Conservation (phyloP, 2,797 vertebrate genomes). For the Pelochelys cantorii region DNA sequence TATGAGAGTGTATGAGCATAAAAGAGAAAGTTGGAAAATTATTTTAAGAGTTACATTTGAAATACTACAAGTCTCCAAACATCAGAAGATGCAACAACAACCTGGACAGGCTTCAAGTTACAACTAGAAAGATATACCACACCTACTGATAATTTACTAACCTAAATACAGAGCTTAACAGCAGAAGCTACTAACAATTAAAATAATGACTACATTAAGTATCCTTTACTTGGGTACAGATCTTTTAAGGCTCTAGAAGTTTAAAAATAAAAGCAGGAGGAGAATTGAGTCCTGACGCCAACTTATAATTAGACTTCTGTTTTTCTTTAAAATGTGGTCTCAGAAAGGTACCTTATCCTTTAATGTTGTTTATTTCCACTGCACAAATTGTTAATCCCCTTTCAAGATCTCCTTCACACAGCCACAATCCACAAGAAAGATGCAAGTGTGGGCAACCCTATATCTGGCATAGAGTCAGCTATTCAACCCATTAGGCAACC, state of each 20-base stretch:
- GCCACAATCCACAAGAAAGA: not conserved
- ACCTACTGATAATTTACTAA: not conserved
- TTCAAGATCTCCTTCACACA: not conserved
- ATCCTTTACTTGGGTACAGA: not conserved
- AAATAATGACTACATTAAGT: not conserved
- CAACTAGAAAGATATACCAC: not conserved
- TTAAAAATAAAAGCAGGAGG: not conserved
- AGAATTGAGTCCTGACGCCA: not conserved
- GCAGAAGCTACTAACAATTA: not conserved
- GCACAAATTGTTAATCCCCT: not conserved
- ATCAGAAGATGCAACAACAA: not conserved
- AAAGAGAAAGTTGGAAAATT: not conserved
- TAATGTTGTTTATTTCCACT: not conserved
- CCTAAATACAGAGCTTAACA: not conserved
- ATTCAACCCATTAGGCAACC: not conserved
- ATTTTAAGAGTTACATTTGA: not conserved
- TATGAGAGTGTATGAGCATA: rapidly evolving
- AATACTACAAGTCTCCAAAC: not conserved
- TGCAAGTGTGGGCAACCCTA: not conserved
- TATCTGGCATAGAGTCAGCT: not conserved
- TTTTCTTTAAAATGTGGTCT: not conserved
- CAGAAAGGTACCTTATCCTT: not conserved
- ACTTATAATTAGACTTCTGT: not conserved
- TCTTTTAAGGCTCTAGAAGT: not conserved
- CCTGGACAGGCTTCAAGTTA: not conserved